Evolutionary conservation across 2,113 vertebrate genomes (phyloP).

Genomic region (Panurus biarmicus): DNA sequence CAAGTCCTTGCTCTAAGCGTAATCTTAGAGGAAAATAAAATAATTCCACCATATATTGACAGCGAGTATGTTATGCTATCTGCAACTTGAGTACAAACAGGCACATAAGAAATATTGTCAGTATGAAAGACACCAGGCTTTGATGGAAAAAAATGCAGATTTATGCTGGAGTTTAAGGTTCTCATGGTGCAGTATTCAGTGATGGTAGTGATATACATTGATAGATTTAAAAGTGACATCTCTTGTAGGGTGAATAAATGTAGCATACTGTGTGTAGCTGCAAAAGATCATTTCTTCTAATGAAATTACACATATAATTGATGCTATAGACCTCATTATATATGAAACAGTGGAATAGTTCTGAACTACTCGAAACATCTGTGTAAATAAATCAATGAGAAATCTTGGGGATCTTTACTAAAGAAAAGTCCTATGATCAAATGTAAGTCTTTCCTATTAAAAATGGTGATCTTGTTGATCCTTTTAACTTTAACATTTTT

Average conservation of each 20-base stretch:
- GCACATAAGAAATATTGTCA: neutral
- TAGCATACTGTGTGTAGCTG: neutral
- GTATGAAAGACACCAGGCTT: neutral
- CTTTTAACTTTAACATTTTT: neutral
- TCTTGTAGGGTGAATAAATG: neutral
- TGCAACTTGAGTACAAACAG: neutral
- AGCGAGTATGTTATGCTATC: neutral
- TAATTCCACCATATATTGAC: neutral
- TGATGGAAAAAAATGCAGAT: neutral
- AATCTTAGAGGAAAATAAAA: neutral
- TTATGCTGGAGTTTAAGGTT: neutral
- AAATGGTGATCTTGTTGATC: neutral
- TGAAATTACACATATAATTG: slow-evolving; percentile 10
- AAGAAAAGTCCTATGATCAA: neutral
- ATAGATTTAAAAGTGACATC: neutral
- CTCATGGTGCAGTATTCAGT: neutral
- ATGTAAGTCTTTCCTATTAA: neutral
- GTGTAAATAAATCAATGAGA: neutral
- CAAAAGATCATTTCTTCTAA: neutral
- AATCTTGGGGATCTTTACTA: neutral
- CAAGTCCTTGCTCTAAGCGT: neutral
- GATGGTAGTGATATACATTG: neutral
- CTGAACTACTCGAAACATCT: neutral
- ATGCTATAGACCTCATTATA: neutral
- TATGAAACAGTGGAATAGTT: neutral